A percentile compares a stretch with the other conserved stretches of the same genome.
phyloP scores from a whole-genome alignment of 2,797 vertebrate species.

The Alosa sapidissima region DNA sequence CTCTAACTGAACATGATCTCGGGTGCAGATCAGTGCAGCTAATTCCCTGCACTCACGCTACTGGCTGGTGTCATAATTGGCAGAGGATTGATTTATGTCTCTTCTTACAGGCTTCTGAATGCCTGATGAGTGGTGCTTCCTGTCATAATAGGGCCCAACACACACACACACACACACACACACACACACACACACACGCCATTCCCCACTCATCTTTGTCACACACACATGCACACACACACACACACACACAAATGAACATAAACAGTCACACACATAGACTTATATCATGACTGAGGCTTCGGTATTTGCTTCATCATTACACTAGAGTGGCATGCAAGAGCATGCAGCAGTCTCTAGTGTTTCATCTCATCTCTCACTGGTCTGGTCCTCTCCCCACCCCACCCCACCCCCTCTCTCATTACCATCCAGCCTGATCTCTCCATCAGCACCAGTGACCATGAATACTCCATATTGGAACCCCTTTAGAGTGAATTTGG shows the following conservation, averaged over 20 bases:
- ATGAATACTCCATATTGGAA: conserved; percentile 62
- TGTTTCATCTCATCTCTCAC: neutral
- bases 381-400: conserved; percentile 52
- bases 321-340: neutral
- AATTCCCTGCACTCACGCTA: conserved; percentile 72
- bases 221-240: neutral
- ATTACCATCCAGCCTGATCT: neutral
- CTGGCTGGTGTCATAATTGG: conserved; percentile 75
- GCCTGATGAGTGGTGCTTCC: conserved; percentile 72
- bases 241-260: neutral
- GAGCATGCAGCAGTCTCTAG: neutral
- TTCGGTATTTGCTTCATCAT: neutral
- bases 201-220: conserved; percentile 34
- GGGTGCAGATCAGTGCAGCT: conserved; percentile 65
- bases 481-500: conserved; percentile 23
- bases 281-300: neutral
- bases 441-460: neutral
- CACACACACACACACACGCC: conserved; percentile 38
- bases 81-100: conserved; percentile 76
- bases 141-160: conserved; percentile 64
- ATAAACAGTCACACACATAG: neutral
- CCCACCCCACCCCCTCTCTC: conserved; percentile 47
- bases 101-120: conserved; percentile 72
- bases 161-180: neutral
- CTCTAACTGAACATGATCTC: conserved; percentile 71